Evolutionary conservation across 2,888 invertebrate genomes (phyloP), one percentile per base, ranked within the genome.

Genomic region (Hypena proboscidalis): DNA sequence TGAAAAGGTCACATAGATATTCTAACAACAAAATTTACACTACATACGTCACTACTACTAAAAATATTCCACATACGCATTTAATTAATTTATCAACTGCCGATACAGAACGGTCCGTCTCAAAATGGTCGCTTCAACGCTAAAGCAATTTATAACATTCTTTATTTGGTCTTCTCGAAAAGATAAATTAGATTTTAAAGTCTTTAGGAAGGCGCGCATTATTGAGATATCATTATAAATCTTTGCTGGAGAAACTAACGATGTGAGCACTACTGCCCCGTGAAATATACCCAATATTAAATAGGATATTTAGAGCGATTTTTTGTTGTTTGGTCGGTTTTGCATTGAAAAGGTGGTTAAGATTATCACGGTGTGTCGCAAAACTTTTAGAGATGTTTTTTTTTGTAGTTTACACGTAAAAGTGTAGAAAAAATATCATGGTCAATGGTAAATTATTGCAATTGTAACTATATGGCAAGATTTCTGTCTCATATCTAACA

Each of bases 151-250:
- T 40, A 63, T 33, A 22, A 43, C 43, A 40, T 44, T 41, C 39
- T 51, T 58, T 39, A 46, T 54, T 54, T 29, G 35, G 31, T 26
- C 38, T 15, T 27, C 27, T 20, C 20, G 34, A 39, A 32, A 46
- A 63, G 51, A 61, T 63, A 42, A 55, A 61, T 63, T 41, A 43
- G 32, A 42, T 39, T 44, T 31, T 60, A 63, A 60, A 60, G 20
- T 48, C 36, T 48, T 34, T 29, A 48, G 55, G 58, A 48, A 59
- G 49, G 9, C 43, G 27, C 33, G 25, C 34, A 40, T 52, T 54
- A 57, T 50, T 41, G 33, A 50, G 45, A 45, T 43, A 34, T 46
- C 31, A 38, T 23, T 43, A 59, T 59, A 59, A 59, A 59, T 59
- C 62, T 34, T 17, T 19, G 9, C 30, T 15, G 48, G 44, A 38